Conservation (phyloP, 2,888 invertebrate species). For the Parasteatoda lunata region DNA sequence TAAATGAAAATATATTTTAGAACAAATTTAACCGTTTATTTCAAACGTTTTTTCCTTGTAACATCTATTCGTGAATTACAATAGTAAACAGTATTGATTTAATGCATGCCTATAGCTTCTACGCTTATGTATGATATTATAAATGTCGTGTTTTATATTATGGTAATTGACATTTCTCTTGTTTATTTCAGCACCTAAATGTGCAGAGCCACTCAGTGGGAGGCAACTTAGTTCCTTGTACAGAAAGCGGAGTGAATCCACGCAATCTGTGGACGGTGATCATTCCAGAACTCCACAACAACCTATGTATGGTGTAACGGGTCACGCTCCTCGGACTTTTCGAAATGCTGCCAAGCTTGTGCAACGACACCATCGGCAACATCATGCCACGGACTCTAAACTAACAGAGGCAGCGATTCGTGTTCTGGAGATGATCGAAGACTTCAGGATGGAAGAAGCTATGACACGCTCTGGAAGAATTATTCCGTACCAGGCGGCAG, state of each 20-base stretch:
- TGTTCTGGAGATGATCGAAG: constrained; percentile 73
- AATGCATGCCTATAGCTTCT: too few relatives aligned
- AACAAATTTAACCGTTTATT: too few relatives aligned
- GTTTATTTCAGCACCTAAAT: constrained; percentile 28
- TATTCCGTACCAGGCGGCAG: constrained; percentile 2
- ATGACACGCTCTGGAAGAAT: constrained; percentile 39
- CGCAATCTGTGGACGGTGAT: constrained; percentile 37
- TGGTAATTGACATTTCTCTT: not conserved
- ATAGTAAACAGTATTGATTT: too few relatives aligned
- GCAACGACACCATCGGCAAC: not conserved
- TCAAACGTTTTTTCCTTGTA: too few relatives aligned
- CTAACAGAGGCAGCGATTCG: constrained; percentile 73
- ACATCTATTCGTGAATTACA: too few relatives aligned
- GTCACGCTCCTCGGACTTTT: not conserved
- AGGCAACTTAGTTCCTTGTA: constrained; percentile 65
- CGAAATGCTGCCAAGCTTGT: constrained; percentile 18
- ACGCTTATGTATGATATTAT: too few relatives aligned
- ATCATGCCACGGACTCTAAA: constrained; percentile 68
- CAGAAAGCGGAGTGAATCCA: constrained; percentile 51
- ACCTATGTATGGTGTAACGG: constrained; percentile 11
- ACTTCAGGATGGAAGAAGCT: constrained; percentile 71
- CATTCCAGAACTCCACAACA: constrained; percentile 10
- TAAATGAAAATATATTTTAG: too few relatives aligned
- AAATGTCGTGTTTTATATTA: not conserved
- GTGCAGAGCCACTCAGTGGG: constrained; percentile 40